Evolutionary conservation across 2,113 vertebrate genomes (phyloP), one percentile per base, ranked within the genome.

Genomic region (Sorex fumeus): DNA sequence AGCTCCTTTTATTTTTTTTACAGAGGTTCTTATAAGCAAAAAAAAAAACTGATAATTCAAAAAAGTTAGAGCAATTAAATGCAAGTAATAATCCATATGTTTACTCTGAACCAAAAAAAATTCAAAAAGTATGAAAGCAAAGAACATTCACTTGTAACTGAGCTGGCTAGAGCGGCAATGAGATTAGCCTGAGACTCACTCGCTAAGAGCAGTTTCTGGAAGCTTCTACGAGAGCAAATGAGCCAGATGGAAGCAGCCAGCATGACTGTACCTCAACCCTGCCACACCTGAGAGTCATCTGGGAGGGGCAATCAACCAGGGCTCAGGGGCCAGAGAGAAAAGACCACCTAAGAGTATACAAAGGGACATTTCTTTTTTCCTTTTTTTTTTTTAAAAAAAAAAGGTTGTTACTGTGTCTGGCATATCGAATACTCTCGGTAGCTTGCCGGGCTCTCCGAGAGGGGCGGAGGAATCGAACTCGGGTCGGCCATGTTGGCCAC

Each of bases 1-100:
- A n/a, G n/a, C n/a, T n/a, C n/a, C n/a, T n/a, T n/a, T n/a, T n/a
- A n/a, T n/a, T n/a, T n/a, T n/a, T n/a, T n/a, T n/a, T n/a, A 62
- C 74, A 23, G 45, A 10, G 16, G 18, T 79, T 91, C 60, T 91
- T 83, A 78, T 74, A 81, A 60, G 80, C 10, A 12, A 32, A 27
- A 40, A 45, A 79, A 40, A 40, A 40, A 40, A 75, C 62, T 43
- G 25, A 16, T 70, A 21, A 66, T 70, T 57, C 43, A n/a, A 78
- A 89, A 94, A 84, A 79, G n/a, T n/a, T 21, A 88, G 84, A 83
- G 4, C 34, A 69, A 70, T 74, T 15, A 82, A 91, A 45, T 64
- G 43, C 74, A 89, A 87, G 27, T 75, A 67, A 79, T 21, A 50
- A 62, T 70, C 47, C 8, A 66, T 67, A 67, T 43, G 18, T 84